Percentiles rank a stretch among this genome's conserved stretches.
Evolutionary conservation across 2,797 vertebrate genomes (phyloP).

Genomic region (Propithecus perrieri): DNA sequence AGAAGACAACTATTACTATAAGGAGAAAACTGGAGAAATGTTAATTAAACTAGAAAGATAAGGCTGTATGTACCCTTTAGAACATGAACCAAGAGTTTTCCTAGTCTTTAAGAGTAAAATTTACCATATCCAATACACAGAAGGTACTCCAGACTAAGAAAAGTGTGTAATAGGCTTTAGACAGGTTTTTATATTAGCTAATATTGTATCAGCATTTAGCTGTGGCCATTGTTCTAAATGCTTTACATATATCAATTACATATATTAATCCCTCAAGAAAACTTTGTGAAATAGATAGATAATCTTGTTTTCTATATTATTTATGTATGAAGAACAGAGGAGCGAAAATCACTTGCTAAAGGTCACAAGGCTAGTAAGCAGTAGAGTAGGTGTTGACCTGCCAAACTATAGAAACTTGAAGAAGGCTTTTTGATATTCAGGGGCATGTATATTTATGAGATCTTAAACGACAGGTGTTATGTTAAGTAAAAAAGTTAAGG

Average conservation of each 20-base stretch:
- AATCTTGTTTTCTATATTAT: background rate
- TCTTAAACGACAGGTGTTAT: background rate
- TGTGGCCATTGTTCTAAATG: constrained; percentile 18
- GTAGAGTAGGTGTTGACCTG: background rate
- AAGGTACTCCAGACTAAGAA: constrained; percentile 10
- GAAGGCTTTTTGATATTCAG: background rate
- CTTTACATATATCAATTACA: background rate
- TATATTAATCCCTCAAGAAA: constrained; percentile 1
- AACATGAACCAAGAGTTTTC: background rate
- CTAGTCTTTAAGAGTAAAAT: constrained; percentile 37
- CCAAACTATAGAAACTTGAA: background rate
- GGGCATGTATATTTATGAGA: background rate
- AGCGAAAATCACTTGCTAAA: background rate
- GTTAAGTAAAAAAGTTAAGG: constrained; percentile 8
- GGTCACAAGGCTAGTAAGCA: background rate
- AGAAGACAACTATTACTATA: background rate
- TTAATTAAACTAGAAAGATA: background rate
- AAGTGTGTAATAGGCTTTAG: background rate
- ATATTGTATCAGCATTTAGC: constrained; percentile 30
- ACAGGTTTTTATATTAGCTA: background rate
- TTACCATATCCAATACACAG: background rate
- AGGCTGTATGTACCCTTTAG: background rate
- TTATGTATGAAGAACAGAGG: background rate
- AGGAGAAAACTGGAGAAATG: constrained; percentile 6
- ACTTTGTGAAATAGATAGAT: background rate